A percentile compares a stretch with the other conserved stretches of the same genome.
Evolutionary conservation across 2,888 invertebrate species (phyloP).

Genomic region (Amphipyra berbera): DNA sequence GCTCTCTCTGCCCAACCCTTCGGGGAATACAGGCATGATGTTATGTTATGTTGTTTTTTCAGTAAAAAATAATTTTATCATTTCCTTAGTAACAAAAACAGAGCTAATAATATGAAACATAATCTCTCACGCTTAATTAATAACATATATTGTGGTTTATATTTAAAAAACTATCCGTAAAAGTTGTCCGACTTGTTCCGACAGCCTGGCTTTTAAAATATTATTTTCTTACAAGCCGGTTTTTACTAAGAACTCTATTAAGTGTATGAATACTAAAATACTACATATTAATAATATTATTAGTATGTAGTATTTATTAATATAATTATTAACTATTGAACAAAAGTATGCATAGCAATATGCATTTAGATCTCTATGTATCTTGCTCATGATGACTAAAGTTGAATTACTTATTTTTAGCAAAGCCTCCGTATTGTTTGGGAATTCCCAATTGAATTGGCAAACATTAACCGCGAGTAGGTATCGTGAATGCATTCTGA

Average conservation of each 20-base stretch:
- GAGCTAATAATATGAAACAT: slow-evolving; percentile 6
- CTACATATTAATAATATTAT: neutral
- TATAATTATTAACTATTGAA: too few relatives aligned
- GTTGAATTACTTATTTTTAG: slow-evolving; percentile 9
- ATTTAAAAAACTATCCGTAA: slow-evolving; percentile 24
- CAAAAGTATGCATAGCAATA: too few relatives aligned
- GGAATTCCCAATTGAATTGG: slow-evolving; percentile 41
- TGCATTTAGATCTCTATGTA: too few relatives aligned
- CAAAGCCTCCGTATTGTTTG: slow-evolving; percentile 3
- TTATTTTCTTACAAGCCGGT: slow-evolving; percentile 21
- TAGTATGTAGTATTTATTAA: too few relatives aligned
- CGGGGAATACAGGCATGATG: too few relatives aligned
- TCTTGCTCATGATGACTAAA: neutral
- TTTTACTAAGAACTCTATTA: neutral
- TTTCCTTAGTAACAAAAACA: neutral
- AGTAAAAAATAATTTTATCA: neutral
- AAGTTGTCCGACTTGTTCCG: slow-evolving; percentile 40
- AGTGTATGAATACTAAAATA: slow-evolving; percentile 13
- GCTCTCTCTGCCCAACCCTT: too few relatives aligned
- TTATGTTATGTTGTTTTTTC: too few relatives aligned
- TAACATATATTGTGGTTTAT: neutral
- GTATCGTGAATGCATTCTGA: slow-evolving; percentile 2
- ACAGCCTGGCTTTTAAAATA: slow-evolving; percentile 9
- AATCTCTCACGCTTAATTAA: slow-evolving; percentile 28
- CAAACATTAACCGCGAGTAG: neutral